phyloP scores from a whole-genome alignment of 2,113 vertebrate genomes.

The Phalacrocorax aristotelis region DNA sequence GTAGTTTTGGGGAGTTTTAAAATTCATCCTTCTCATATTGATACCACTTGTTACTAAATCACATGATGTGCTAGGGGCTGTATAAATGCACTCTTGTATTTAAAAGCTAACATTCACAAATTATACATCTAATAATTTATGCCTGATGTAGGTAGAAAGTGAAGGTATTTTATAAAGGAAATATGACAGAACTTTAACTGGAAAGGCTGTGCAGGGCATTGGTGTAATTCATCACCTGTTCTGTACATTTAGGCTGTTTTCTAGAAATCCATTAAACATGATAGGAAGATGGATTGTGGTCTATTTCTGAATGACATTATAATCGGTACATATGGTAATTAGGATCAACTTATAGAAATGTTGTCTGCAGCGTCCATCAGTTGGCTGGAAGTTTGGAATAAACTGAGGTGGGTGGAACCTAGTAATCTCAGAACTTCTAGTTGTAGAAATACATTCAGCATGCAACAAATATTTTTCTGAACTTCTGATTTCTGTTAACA shows the following conservation, averaged over 20 bases:
- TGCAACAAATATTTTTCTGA: neutral
- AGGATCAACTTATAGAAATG: conserved; percentile 61
- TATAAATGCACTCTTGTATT: neutral
- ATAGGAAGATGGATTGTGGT: conserved; percentile 71
- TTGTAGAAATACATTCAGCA: neutral
- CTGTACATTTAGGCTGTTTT: conserved; percentile 60
- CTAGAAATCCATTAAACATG: conserved; percentile 73
- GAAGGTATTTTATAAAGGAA: conserved; percentile 39
- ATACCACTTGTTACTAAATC: neutral
- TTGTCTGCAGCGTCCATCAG: conserved; percentile 48
- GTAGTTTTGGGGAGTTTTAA: neutral
- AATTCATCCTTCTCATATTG: neutral
- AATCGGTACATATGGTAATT: conserved; percentile 65
- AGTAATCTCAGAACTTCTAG: neutral
- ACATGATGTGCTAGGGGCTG: neutral
- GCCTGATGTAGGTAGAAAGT: neutral
- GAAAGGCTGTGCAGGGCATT: conserved; percentile 30
- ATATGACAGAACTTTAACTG: conserved; percentile 60
- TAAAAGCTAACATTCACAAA: neutral
- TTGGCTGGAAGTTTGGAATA: conserved; percentile 40
- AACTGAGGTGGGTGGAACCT: neutral
- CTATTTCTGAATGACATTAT: conserved; percentile 70
- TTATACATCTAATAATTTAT: neutral
- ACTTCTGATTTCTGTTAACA: neutral
- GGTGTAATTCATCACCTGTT: conserved; percentile 64